A percentile compares a stretch with the other conserved stretches of the same genome.
Conservation (phyloP, 2,797 vertebrate species). For the Potorous gilbertii region DNA sequence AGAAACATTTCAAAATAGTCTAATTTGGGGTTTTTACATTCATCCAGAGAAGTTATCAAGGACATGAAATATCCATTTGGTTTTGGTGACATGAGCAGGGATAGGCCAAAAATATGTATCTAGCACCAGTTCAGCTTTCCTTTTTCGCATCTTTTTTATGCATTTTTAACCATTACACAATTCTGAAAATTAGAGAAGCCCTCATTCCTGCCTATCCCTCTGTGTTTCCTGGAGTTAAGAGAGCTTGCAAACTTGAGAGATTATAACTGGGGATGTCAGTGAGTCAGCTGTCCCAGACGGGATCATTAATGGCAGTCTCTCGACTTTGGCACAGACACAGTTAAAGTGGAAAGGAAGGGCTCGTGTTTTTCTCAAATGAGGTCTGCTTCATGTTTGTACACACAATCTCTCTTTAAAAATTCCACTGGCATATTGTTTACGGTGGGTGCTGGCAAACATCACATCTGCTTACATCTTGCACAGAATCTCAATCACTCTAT, state of each 20-base stretch:
- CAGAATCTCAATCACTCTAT: conserved; percentile 90
- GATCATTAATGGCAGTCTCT: background rate
- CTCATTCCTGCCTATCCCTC: conserved; percentile 27
- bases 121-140: background rate
- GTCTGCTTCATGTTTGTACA: conserved; percentile 86
- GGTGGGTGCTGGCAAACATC: conserved; percentile 86
- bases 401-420: conserved; percentile 86
- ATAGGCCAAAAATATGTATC: background rate
- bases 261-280: background rate
- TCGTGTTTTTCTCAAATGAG: conserved; percentile 80
- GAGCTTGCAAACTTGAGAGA: conserved; percentile 39
- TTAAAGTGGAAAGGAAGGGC: conserved; percentile 77
- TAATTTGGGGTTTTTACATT: conserved; percentile 22
- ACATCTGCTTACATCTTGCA: conserved; percentile 87
- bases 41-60: background rate
- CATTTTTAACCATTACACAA: conserved; percentile 35
- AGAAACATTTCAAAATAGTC: conserved; percentile 34
- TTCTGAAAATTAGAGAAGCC: conserved; percentile 28
- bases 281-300: conserved; percentile 9
- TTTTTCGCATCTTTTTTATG: conserved; percentile 33
- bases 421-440: conserved; percentile 89
- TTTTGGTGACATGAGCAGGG: background rate
- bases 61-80: conserved; percentile 34
- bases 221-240: conserved; percentile 51
- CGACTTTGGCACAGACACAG: conserved; percentile 29